Evolutionary conservation across 1,140 invertebrate species (phyloP), one percentile per base, ranked within the genome.

Genomic region (Drosophila elegans): DNA sequence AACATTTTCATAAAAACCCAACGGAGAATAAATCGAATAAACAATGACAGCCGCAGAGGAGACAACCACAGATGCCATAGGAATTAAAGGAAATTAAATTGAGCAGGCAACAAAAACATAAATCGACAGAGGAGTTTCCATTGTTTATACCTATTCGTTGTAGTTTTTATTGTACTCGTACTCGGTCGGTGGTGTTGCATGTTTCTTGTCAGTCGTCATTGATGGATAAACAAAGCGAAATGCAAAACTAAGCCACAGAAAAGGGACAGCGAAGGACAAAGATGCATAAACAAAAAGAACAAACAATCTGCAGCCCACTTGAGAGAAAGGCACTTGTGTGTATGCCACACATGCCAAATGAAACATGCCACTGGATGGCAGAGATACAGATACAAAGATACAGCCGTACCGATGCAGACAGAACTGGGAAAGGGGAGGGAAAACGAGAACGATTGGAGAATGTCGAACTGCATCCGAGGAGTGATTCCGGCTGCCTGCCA

Each of bases 201-300:
- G 83, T 83, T 89, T 77, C 80, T 74, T 88, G 83, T 88, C 83
- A 80, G 72, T 76, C 77, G 75, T 79, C 83, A 89, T 88, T 88
- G 83, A 88, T 79, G 84, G 80, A 54, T 89, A 88, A 88, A 88
- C 83, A 88, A 88, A 83, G 79, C 67, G 52, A 68, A 61, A 59
- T 66, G 67, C 59, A 76, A 76, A 68, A 63, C 21, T 61, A 57
- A 59, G 34, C 61, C 73, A 59, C 73, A 74, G 51, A 63, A 74
- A 67, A 64, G 42, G 74, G 75, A 83, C 82, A 79, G 78, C 27
- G 21, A 74, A 39, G 81, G 82, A 80, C 79, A 82, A 80, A 88
- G 84, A 88, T 79, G 83, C 84, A 89, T 88, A 88, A 89, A 89
- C 84, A 86, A 77, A 84, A 86, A 86, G 67, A 80, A 80, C 77